These are phyloP conservation scores for Dromococcyx pavoninus DNA, from an alignment of 2,797 vertebrate species.

Conservation along the genomic window DNA sequence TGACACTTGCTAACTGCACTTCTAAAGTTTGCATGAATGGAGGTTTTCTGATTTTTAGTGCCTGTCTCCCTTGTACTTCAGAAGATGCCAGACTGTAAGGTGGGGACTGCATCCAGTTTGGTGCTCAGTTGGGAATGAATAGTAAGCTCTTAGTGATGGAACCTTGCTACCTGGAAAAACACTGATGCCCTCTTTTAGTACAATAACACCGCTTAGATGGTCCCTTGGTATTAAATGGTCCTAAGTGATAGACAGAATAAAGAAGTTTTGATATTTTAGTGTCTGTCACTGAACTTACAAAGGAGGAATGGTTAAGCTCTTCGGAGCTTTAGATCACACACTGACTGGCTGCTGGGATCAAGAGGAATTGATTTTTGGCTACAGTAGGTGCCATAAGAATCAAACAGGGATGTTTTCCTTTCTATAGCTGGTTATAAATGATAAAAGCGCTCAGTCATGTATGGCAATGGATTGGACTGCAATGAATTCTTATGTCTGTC, in stretches of 20 bases:
- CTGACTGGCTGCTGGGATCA: not conserved
- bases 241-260: not conserved
- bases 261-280: constrained; percentile 1
- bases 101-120: not conserved
- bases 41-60: not conserved
- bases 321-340: not conserved
- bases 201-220: not conserved
- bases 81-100: not conserved
- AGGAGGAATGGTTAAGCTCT: not conserved
- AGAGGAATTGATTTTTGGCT: constrained; percentile 40
- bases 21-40: not conserved
- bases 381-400: not conserved
- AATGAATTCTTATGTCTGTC: not conserved
- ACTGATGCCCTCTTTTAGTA: not conserved
- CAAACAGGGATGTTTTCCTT: not conserved
- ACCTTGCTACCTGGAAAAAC: not conserved
- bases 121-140: not conserved
- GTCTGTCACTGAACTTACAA: not conserved
- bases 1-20: not conserved
- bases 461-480: not conserved
- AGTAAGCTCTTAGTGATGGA: not conserved
- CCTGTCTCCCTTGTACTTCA: not conserved
- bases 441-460: not conserved
- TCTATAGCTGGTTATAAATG: not conserved
- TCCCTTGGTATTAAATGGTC: not conserved